Conservation (phyloP, 2,888 invertebrate species). For the Dichetophora obliterata region DNA sequence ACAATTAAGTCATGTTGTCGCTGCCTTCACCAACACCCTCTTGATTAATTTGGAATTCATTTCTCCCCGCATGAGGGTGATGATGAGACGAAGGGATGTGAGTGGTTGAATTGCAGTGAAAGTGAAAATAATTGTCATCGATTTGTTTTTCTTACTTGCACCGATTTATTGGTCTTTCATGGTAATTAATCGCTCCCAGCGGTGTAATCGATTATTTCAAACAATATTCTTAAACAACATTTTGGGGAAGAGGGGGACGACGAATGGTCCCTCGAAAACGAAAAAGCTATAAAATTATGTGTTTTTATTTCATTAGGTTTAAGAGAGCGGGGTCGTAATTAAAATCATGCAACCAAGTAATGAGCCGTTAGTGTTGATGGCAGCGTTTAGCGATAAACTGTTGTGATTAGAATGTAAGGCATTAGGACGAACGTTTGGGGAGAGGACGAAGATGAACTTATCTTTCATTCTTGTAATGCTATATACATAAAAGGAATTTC, state of each 20-base stretch:
- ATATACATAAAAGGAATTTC: no score
- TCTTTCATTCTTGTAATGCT: no score
- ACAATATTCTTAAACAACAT: neutral
- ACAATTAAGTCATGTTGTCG: conserved; percentile 28
- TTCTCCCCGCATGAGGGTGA: neutral
- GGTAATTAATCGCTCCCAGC: conserved; percentile 64
- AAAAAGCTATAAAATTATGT: conserved; percentile 18
- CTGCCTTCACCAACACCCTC: conserved; percentile 16
- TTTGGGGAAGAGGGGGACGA: neutral
- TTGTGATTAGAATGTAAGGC: neutral
- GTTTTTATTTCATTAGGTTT: neutral
- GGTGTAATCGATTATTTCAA: conserved; percentile 46
- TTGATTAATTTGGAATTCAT: conserved; percentile 31
- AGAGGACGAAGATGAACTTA: neutral
- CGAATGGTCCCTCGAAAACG: neutral
- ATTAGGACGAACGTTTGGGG: neutral
- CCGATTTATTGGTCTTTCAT: conserved; percentile 52
- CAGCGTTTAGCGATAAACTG: neutral
- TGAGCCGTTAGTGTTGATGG: conserved; percentile 3
- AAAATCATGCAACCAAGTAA: neutral
- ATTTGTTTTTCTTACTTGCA: conserved; percentile 45
- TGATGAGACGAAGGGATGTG: neutral
- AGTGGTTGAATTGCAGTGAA: conserved; percentile 1
- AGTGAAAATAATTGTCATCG: conserved; percentile 44
- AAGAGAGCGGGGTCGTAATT: neutral